Percentiles rank a stretch among this genome's conserved stretches.
Conservation (phyloP, 2,797 vertebrate genomes). For the Siniperca undulata region DNA sequence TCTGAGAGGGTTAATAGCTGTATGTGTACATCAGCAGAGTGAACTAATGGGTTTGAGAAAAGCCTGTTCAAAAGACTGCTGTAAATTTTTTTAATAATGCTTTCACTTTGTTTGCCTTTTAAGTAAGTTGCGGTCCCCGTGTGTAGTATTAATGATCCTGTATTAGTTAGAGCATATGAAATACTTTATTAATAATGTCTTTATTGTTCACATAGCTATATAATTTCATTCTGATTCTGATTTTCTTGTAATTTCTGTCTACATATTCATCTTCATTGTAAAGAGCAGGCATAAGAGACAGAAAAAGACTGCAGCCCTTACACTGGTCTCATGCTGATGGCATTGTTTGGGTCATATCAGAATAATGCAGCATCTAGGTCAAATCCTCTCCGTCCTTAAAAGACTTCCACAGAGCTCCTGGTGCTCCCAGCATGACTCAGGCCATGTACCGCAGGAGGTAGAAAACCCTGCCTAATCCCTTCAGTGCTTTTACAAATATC, state of each 20-base stretch:
- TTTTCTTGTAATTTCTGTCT: background rate
- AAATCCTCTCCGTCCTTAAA: conserved; percentile 76
- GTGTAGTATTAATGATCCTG: conserved; percentile 1
- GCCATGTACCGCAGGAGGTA: conserved; percentile 79
- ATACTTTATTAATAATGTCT: background rate
- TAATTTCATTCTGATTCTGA: background rate
- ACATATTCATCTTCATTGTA: conserved; percentile 26
- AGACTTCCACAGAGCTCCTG: conserved; percentile 72
- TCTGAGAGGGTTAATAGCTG: conserved; percentile 79
- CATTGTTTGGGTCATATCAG: conserved; percentile 81
- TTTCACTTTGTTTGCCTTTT: conserved; percentile 30
- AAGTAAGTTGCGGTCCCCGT: conserved; percentile 22
- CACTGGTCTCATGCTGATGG: conserved; percentile 68
- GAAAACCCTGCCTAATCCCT: conserved; percentile 84
- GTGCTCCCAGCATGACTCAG: conserved; percentile 81
- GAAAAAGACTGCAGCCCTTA: conserved; percentile 48
- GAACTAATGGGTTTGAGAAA: conserved; percentile 67
- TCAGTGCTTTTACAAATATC: conserved; percentile 82
- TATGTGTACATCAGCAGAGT: conserved; percentile 67
- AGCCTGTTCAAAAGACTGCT: conserved; percentile 22
- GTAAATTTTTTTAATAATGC: conserved; percentile 36
- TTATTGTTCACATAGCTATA: background rate
- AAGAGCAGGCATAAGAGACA: conserved; percentile 22
- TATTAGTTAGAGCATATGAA: conserved; percentile 1
- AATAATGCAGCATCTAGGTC: conserved; percentile 75